phyloP scores from a whole-genome alignment of 1,140 invertebrate genomes.

The Vollenhovia emeryi region DNA sequence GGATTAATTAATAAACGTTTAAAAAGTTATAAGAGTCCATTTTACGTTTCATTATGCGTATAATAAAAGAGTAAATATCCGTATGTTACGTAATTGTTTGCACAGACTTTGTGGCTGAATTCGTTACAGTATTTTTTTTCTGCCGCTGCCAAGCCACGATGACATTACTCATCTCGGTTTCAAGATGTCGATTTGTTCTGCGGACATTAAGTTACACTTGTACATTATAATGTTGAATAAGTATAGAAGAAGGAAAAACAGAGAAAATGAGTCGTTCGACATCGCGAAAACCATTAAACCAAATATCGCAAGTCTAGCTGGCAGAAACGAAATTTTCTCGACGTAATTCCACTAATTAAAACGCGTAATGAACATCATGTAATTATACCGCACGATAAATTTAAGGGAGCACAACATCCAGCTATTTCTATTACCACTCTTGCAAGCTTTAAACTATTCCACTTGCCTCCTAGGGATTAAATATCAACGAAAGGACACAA shows the following conservation, averaged over 20 bases:
- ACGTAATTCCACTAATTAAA: conserved; percentile 46
- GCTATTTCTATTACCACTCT: neutral
- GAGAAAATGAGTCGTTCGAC: neutral
- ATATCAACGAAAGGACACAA: conserved; percentile 28
- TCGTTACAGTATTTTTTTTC: neutral
- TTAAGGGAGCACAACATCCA: neutral
- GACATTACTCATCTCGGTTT: neutral
- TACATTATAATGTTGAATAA: neutral
- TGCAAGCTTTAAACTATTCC: conserved; percentile 26
- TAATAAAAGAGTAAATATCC: neutral
- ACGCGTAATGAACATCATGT: conserved; percentile 41
- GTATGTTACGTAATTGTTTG: neutral
- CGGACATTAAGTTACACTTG: neutral
- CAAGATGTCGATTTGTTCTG: neutral
- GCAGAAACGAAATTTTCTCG: conserved; percentile 29
- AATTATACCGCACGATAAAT: conserved; percentile 27
- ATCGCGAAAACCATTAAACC: neutral
- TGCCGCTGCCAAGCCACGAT: neutral
- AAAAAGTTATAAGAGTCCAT: neutral
- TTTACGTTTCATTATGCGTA: neutral
- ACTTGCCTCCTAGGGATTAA: conserved; percentile 29
- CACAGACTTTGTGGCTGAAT: neutral
- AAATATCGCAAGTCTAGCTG: neutral
- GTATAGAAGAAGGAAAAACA: neutral
- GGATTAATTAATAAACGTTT: neutral